Evolutionary conservation across 2,888 invertebrate species (phyloP).

Genomic region (Lithophane socia): DNA sequence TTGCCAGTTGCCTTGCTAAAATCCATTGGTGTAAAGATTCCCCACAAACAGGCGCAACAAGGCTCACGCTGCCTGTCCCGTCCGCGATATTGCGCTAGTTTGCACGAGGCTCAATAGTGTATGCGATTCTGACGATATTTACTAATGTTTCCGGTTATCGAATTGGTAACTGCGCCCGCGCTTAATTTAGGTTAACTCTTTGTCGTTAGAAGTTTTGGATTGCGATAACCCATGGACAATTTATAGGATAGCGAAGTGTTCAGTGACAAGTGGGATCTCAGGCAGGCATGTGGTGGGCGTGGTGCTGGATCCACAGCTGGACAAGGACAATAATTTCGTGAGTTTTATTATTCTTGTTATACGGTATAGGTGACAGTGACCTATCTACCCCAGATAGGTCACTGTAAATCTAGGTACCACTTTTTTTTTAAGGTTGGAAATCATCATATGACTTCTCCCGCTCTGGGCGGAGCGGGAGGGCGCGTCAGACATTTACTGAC

Average conservation of each 20-base stretch:
- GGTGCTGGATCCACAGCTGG: not conserved
- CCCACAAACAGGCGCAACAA: too few species aligned
- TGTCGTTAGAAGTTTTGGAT: not conserved
- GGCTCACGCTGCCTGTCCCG: too few species aligned
- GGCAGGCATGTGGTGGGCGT: not conserved
- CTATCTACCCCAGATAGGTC: too few species aligned
- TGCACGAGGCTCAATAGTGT: too few species aligned
- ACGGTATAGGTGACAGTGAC: too few species aligned
- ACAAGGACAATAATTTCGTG: not conserved
- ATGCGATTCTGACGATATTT: not conserved
- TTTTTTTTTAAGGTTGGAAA: too few species aligned
- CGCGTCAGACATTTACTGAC: too few species aligned
- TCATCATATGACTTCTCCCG: too few species aligned
- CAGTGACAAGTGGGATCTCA: not conserved
- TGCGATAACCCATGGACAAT: slow-evolving; percentile 5
- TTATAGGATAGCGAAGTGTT: not conserved
- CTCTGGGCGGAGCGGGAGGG: too few species aligned
- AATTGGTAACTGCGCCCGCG: not conserved
- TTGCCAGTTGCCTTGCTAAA: not conserved
- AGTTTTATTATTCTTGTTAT: not conserved
- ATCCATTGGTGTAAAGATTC: not conserved
- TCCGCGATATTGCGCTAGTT: too few species aligned
- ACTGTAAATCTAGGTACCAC: too few species aligned
- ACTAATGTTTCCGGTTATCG: not conserved
- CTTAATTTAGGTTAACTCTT: slow-evolving; percentile 2